A percentile compares a stretch with the other conserved stretches of the same genome.
Conservation (phyloP, 2,888 invertebrate genomes). For the Amphipoea lucens region DNA sequence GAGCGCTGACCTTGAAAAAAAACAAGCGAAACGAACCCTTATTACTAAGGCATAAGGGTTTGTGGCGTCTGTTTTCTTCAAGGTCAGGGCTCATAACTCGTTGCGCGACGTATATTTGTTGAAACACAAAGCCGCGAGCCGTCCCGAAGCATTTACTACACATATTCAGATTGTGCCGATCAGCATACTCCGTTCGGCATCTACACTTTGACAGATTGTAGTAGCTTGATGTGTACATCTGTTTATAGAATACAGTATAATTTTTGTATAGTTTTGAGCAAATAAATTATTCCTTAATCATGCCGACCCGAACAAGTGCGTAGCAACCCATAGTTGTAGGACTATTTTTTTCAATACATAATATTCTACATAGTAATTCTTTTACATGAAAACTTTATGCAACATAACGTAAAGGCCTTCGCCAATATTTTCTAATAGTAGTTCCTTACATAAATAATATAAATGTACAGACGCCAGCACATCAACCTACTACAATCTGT, state of each 20-base stretch:
- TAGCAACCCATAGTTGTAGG: background rate
- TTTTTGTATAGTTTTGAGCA: too few species aligned
- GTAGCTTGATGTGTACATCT: too few species aligned
- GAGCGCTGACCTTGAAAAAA: too few species aligned
- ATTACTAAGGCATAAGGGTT: too few species aligned
- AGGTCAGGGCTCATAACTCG: too few species aligned
- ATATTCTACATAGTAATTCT: background rate
- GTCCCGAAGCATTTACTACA: background rate
- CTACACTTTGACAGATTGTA: background rate
- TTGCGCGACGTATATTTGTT: too few species aligned
- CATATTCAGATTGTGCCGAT: background rate
- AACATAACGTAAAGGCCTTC: background rate
- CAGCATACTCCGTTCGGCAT: background rate
- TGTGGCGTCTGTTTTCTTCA: too few species aligned
- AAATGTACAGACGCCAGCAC: too few species aligned
- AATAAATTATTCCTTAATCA: too few species aligned
- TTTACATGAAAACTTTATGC: background rate
- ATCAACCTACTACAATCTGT: too few species aligned
- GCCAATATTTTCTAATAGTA: background rate
- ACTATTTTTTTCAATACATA: background rate
- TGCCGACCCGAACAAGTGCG: background rate
- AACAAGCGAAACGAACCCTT: too few species aligned
- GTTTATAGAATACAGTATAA: too few species aligned
- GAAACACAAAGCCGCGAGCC: background rate
- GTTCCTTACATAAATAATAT: background rate